These are phyloP conservation scores for Lagopus leucura DNA, from an alignment of 2,113 vertebrate species.

Conservation along the genomic window DNA sequence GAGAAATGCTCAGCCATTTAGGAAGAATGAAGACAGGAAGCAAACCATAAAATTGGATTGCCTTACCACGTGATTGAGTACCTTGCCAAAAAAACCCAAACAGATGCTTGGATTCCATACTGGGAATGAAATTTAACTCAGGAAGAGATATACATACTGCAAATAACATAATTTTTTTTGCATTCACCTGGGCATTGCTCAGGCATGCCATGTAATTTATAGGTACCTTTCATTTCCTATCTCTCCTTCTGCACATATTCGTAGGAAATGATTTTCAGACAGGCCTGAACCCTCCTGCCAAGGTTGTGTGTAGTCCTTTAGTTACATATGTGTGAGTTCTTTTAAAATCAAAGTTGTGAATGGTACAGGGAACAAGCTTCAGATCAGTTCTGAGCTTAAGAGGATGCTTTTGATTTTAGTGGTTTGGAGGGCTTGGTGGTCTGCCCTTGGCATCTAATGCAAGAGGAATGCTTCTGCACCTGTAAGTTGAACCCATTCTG, in stretches of 20 bases:
- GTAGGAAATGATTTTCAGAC: conserved; percentile 53
- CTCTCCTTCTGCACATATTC: not conserved
- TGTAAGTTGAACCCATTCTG: not conserved
- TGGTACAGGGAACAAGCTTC: not conserved
- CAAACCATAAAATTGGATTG: conserved; percentile 68
- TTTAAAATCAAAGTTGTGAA: conserved; percentile 25
- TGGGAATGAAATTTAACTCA: conserved; percentile 82
- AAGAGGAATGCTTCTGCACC: not conserved
- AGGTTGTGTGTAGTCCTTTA: not conserved
- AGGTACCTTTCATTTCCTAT: conserved; percentile 69
- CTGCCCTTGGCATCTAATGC: not conserved
- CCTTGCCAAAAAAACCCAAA: conserved; percentile 74
- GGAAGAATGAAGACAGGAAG: conserved; percentile 51
- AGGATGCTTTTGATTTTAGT: not conserved
- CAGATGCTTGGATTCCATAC: conserved; percentile 65
- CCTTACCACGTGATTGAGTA: conserved; percentile 77
- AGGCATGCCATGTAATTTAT: conserved; percentile 72
- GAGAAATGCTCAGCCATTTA: conserved; percentile 46
- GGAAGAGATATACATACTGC: conserved; percentile 77
- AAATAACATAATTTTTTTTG: conserved; percentile 64
- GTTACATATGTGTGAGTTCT: not conserved
- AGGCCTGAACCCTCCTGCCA: conserved; percentile 39
- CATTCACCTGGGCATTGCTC: conserved; percentile 65
- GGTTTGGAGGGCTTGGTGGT: not conserved
- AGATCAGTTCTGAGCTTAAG: conserved; percentile 22